Evolutionary conservation across 2,888 invertebrate species (phyloP).

Genomic region (Microchrysa polita): DNA sequence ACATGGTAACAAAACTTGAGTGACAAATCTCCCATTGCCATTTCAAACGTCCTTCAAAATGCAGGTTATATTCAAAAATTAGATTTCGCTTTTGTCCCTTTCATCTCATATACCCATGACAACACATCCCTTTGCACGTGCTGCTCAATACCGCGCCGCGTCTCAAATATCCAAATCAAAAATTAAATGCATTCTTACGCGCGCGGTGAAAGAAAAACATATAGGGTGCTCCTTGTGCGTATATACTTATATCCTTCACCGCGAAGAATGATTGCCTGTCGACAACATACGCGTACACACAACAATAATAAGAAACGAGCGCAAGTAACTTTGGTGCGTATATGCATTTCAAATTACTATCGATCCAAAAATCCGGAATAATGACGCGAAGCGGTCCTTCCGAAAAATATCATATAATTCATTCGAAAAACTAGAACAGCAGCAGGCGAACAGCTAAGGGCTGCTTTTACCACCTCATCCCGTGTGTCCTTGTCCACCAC

Average conservation of each 20-base stretch:
- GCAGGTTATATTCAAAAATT: no score
- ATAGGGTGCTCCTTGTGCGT: not conserved
- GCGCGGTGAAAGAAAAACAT: not conserved
- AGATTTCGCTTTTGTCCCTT: constrained; percentile 11
- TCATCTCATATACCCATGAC: constrained; percentile 32
- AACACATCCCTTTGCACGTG: constrained; percentile 29
- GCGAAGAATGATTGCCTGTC: not conserved
- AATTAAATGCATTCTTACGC: constrained; percentile 12
- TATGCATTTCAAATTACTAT: constrained; percentile 46
- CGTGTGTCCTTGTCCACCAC: not conserved
- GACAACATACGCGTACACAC: not conserved
- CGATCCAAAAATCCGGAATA: constrained; percentile 46
- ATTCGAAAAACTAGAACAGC: constrained; percentile 38
- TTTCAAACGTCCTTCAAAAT: no score
- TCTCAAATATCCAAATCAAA: constrained; percentile 23
- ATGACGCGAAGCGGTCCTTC: constrained; percentile 32
- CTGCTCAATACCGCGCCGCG: not conserved
- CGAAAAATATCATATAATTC: constrained; percentile 24
- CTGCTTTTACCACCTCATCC: not conserved
- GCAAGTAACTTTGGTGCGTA: constrained; percentile 35
- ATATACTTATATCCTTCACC: constrained; percentile 9
- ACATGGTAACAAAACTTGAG: no score
- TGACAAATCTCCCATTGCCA: no score
- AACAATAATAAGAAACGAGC: not conserved
- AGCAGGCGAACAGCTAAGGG: no score